A percentile compares a stretch with the other conserved stretches of the same genome.
Evolutionary conservation across 1,140 invertebrate species (phyloP).

Genomic region (Nilaparvata lugens): DNA sequence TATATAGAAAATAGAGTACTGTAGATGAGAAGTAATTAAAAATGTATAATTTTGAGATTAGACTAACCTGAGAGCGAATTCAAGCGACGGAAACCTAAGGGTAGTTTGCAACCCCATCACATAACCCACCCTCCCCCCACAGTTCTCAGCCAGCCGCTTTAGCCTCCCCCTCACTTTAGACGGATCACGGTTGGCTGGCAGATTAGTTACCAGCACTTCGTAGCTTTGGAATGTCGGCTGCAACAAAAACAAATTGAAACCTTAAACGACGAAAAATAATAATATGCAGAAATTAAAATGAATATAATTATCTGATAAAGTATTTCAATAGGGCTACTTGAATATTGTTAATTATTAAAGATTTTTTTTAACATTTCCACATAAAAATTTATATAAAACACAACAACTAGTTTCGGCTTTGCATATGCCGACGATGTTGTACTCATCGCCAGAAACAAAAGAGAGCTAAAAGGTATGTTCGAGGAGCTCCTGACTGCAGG

Average conservation of each 20-base stretch:
- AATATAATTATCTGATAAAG: slow-evolving; percentile 9
- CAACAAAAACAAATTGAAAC: slow-evolving; percentile 18
- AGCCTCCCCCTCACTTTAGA: slow-evolving; percentile 46
- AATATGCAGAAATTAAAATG: slow-evolving; percentile 15
- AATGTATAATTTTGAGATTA: too few species aligned
- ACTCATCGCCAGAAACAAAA: too few species aligned
- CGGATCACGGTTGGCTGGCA: slow-evolving; percentile 36
- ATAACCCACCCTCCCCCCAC: slow-evolving; percentile 62
- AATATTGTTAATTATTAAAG: not conserved
- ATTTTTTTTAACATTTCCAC: too few species aligned
- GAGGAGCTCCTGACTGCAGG: too few species aligned
- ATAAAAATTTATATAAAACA: too few species aligned
- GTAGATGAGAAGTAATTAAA: too few species aligned
- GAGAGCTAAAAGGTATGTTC: too few species aligned
- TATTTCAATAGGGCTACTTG: too few species aligned
- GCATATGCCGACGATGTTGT: too few species aligned
- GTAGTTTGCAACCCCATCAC: slow-evolving; percentile 54
- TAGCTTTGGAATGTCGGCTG: slow-evolving; percentile 26
- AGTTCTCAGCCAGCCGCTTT: slow-evolving; percentile 64
- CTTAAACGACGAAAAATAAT: slow-evolving; percentile 10
- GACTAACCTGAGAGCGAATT: slow-evolving; percentile 62
- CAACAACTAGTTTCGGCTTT: too few species aligned
- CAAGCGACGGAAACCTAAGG: slow-evolving; percentile 57
- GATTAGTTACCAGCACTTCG: slow-evolving; percentile 40
- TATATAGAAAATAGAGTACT: too few species aligned